phyloP scores from a whole-genome alignment of 2,888 invertebrate genomes.

The Caenorhabditis sulstoni region DNA sequence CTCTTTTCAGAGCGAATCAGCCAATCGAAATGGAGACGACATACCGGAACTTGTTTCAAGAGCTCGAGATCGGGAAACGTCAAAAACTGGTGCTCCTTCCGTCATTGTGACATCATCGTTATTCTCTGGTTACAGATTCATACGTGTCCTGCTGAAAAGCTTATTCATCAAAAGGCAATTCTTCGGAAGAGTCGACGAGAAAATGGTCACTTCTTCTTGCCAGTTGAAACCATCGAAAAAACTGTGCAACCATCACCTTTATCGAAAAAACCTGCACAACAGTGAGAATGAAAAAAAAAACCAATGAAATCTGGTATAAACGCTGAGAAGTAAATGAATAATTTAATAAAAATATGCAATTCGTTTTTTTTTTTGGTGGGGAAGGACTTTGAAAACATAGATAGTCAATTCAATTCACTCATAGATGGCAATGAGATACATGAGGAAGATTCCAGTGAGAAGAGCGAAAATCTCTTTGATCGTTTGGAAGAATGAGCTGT shows the following conservation, averaged over 20 bases:
- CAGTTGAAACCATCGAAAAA: background rate
- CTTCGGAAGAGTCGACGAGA: constrained; percentile 35
- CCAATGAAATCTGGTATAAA: constrained; percentile 1
- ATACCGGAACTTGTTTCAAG: constrained; percentile 54
- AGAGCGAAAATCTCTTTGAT: constrained; percentile 77
- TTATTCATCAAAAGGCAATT: constrained; percentile 36
- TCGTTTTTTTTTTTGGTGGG: background rate
- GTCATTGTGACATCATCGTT: background rate
- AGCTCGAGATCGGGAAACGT: constrained; percentile 49
- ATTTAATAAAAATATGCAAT: constrained; percentile 16
- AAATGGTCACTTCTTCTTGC: constrained; percentile 55
- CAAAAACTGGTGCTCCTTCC: constrained; percentile 41
- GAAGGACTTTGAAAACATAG: no score
- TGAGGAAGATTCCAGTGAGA: constrained; percentile 75
- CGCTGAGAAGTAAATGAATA: constrained; percentile 13
- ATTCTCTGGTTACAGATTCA: constrained; percentile 41
- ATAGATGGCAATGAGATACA: constrained; percentile 79
- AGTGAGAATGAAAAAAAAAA: constrained; percentile 10
- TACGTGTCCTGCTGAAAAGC: constrained; percentile 56
- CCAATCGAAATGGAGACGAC: constrained; percentile 52
- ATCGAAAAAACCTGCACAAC: constrained; percentile 39
- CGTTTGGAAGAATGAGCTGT: constrained; percentile 81
- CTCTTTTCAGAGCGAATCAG: constrained; percentile 37
- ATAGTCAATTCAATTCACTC: constrained; percentile 63
- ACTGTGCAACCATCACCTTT: constrained; percentile 32